These are phyloP conservation scores for Nomada ferruginata DNA, from an alignment of 2,888 invertebrate genomes.

Conservation along the genomic window DNA sequence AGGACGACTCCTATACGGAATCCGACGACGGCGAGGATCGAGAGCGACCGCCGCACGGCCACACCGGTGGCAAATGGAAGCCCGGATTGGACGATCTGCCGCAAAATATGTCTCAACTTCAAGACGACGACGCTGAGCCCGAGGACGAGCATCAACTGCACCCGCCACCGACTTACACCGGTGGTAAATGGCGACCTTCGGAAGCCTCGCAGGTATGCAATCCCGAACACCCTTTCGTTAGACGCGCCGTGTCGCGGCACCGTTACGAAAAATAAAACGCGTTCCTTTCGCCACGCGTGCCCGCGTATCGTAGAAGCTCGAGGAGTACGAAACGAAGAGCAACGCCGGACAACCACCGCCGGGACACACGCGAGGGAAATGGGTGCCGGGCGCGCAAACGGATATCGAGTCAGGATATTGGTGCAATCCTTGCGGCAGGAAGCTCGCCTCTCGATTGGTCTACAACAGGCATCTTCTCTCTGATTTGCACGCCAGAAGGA, in stretches of 20 bases:
- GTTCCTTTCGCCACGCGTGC: background rate
- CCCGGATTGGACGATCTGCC: constrained; percentile 84
- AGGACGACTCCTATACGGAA: constrained; percentile 87
- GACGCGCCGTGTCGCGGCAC: background rate
- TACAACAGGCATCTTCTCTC: constrained; percentile 92
- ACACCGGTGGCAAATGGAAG: constrained; percentile 91
- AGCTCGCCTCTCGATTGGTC: constrained; percentile 89
- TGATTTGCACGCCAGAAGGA: constrained; percentile 87
- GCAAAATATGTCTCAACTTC: constrained; percentile 78
- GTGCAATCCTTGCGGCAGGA: constrained; percentile 92
- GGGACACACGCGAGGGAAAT: constrained; percentile 91
- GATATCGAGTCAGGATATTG: constrained; percentile 88
- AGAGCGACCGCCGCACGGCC: constrained; percentile 85
- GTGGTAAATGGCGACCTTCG: constrained; percentile 88
- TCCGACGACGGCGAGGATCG: constrained; percentile 85
- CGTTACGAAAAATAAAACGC: background rate
- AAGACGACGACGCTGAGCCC: constrained; percentile 81
- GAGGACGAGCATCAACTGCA: constrained; percentile 75
- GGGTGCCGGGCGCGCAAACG: constrained; percentile 89
- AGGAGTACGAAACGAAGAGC: constrained; percentile 75
- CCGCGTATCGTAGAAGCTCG: constrained; percentile 69
- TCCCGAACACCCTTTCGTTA: background rate
- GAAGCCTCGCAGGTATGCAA: constrained; percentile 69
- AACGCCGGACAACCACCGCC: constrained; percentile 86
- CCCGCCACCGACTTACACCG: constrained; percentile 86